A percentile compares a stretch with the other conserved stretches of the same genome.
Conservation (phyloP, 2,888 invertebrate genomes). For the Dasypolia templi region DNA sequence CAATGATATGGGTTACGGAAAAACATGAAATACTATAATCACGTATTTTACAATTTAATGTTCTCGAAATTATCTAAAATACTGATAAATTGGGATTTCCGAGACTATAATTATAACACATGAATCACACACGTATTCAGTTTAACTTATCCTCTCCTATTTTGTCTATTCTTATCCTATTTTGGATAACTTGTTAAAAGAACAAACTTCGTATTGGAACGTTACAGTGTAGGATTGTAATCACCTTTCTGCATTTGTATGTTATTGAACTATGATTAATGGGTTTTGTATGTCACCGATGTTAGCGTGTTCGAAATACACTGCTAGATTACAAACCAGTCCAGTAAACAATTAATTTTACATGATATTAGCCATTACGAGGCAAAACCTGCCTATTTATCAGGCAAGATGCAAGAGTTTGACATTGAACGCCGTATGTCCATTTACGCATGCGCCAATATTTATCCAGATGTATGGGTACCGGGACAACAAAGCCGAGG, state of each 20-base stretch:
- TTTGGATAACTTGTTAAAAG: background rate
- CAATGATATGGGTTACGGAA: slow-evolving; percentile 26
- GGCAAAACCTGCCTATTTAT: slow-evolving; percentile 53
- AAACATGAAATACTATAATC: background rate
- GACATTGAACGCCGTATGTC: slow-evolving; percentile 79
- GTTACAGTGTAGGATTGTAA: background rate
- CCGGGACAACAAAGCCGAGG: slow-evolving; percentile 45
- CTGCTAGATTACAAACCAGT: background rate
- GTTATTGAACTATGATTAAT: slow-evolving; percentile 10
- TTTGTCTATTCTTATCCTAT: no score
- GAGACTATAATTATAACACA: background rate
- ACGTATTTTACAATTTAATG: slow-evolving; percentile 11
- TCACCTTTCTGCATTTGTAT: slow-evolving; percentile 19
- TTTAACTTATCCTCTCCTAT: no score
- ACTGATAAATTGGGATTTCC: slow-evolving; percentile 20
- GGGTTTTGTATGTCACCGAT: background rate
- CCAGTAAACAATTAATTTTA: slow-evolving; percentile 5
- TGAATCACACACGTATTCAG: background rate
- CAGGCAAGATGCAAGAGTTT: slow-evolving; percentile 80
- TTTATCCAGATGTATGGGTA: slow-evolving; percentile 79
- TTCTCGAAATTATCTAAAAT: slow-evolving; percentile 12
- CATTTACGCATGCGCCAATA: slow-evolving; percentile 82
- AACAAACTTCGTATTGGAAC: background rate
- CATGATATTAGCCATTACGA: background rate
- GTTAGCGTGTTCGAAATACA: background rate